Percentiles rank a stretch among this genome's conserved stretches.
Conservation (phyloP, 2,888 invertebrate genomes). For the Cerastoderma edule region DNA sequence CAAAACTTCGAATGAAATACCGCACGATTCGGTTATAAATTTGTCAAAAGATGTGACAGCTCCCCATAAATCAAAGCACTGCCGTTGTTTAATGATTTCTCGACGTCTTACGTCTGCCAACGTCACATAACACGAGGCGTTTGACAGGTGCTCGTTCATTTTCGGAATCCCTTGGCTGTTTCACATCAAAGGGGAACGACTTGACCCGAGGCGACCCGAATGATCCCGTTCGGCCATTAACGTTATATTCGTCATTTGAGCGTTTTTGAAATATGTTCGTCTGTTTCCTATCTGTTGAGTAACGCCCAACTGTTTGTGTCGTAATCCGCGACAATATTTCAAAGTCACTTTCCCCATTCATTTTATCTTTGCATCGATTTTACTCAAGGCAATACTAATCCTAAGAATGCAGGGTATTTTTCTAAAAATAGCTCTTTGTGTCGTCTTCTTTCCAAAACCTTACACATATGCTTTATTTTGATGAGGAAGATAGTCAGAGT, state of each 20-base stretch:
- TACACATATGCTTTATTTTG: too few species aligned
- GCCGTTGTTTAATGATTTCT: conserved; percentile 20
- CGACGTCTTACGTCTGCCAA: conserved; percentile 21
- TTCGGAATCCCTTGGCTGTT: conserved; percentile 9
- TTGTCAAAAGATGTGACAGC: conserved; percentile 17
- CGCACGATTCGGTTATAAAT: neutral
- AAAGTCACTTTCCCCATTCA: too few species aligned
- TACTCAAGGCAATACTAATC: too few species aligned
- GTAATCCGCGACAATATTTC: too few species aligned
- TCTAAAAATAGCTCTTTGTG: too few species aligned
- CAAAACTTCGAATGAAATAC: too few species aligned
- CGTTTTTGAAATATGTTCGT: conserved; percentile 19
- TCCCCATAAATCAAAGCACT: conserved; percentile 12
- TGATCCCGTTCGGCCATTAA: conserved; percentile 6
- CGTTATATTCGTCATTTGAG: conserved; percentile 18
- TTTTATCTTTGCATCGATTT: too few species aligned
- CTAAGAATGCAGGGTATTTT: too few species aligned
- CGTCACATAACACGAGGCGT: conserved; percentile 21
- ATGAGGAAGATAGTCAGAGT: too few species aligned
- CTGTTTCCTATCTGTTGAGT: conserved; percentile 17
- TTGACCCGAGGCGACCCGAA: conserved; percentile 4
- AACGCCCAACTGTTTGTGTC: too few species aligned
- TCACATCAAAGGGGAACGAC: conserved; percentile 18
- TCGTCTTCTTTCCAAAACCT: too few species aligned
- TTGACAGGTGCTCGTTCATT: conserved; percentile 19